Evolutionary conservation across 2,888 invertebrate species (phyloP).

Genomic region (Lochmaea capreae): DNA sequence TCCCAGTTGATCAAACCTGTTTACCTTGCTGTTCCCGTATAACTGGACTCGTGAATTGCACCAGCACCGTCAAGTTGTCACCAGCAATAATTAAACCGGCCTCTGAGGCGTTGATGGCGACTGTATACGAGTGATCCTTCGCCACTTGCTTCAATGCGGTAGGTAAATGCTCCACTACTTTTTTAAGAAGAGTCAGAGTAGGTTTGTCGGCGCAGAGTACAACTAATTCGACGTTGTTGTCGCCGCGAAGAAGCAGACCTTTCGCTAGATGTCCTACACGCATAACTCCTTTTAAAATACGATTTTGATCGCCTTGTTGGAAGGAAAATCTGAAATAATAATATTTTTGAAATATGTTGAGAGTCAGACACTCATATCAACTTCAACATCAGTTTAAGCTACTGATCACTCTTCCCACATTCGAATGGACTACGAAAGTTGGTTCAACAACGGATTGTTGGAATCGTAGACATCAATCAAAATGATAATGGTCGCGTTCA

Average conservation of each 20-base stretch:
- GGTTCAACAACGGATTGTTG: too few species aligned
- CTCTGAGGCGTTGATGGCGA: slow-evolving; percentile 85
- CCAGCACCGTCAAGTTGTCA: slow-evolving; percentile 85
- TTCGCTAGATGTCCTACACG: slow-evolving; percentile 92
- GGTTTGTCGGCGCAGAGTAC: slow-evolving; percentile 96
- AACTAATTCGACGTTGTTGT: slow-evolving; percentile 90
- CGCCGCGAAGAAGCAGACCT: slow-evolving; percentile 89
- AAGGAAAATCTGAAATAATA: slow-evolving; percentile 70
- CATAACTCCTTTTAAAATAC: slow-evolving; percentile 95
- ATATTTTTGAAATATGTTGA: not conserved
- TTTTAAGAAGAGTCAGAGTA: slow-evolving; percentile 85
- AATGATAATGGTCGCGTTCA: too few species aligned
- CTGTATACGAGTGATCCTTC: slow-evolving; percentile 83
- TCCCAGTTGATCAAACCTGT: slow-evolving; percentile 40
- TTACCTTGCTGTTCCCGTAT: slow-evolving; percentile 86
- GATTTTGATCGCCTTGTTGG: slow-evolving; percentile 73
- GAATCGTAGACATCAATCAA: too few species aligned
- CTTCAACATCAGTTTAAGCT: too few species aligned
- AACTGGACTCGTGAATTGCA: slow-evolving; percentile 92
- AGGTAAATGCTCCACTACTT: slow-evolving; percentile 84
- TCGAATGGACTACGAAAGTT: too few species aligned
- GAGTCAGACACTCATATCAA: too few species aligned
- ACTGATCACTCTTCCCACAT: too few species aligned
- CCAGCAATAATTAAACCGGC: slow-evolving; percentile 86
- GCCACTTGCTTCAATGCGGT: slow-evolving; percentile 79